A percentile compares a stretch with the other conserved stretches of the same genome.
Evolutionary conservation across 2,113 vertebrate species (phyloP).

Genomic region (Catharus bicknelli): DNA sequence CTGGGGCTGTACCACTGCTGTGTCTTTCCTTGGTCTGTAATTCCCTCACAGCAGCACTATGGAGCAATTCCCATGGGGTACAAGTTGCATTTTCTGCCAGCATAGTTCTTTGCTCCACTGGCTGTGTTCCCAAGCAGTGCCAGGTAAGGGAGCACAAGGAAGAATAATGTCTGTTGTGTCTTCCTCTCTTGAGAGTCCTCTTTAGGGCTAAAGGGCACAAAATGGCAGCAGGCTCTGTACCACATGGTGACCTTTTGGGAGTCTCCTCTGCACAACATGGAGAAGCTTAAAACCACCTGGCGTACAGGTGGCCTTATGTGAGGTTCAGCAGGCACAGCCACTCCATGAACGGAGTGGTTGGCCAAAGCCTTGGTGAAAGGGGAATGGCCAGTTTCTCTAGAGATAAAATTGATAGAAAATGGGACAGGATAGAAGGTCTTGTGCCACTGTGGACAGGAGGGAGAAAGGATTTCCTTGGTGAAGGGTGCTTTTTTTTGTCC

Average conservation of each 20-base stretch:
- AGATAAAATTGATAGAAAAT: background rate
- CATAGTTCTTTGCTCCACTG: background rate
- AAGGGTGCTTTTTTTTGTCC: background rate
- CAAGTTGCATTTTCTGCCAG: background rate
- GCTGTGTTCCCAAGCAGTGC: background rate
- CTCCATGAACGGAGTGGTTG: background rate
- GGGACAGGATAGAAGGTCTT: background rate
- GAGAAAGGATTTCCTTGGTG: background rate
- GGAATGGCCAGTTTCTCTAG: background rate
- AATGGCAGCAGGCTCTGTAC: background rate
- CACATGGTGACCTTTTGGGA: background rate
- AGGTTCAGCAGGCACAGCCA: background rate
- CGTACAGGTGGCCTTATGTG: background rate
- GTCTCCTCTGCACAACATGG: background rate
- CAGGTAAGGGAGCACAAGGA: background rate
- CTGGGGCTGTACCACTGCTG: fast-evolving
- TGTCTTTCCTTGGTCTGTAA: background rate
- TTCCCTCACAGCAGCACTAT: background rate
- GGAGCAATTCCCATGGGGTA: fast-evolving
- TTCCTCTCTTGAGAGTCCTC: background rate
- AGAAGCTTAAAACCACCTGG: background rate
- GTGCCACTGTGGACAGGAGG: background rate
- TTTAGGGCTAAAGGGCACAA: background rate
- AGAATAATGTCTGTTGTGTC: background rate
- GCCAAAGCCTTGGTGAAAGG: background rate